Base-by-base conservation (phyloP, 2,797 vertebrate species). In the Morus bassanus region DNA sequence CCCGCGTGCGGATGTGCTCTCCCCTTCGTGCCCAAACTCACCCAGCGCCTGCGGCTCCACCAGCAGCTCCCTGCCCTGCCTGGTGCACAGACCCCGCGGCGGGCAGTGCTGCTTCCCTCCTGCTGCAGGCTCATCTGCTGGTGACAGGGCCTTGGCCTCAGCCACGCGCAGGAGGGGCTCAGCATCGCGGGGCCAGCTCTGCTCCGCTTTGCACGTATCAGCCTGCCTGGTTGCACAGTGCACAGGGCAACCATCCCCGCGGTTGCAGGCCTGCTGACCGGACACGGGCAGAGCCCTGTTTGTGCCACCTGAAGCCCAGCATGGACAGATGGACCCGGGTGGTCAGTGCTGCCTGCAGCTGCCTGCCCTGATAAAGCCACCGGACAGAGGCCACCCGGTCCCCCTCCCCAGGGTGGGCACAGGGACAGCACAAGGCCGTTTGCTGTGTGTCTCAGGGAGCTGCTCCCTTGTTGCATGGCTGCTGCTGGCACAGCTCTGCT, bases 321-420 rank as follows among this genome's bases (percentile, higher is more conserved):
- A 19, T 2, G 3, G 50, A 35, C 19, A 11, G 73, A 31, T 2
- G 6, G 37, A 4, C 18, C 8, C 2, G 2, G 30, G 21, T 5
- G 67, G 45, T 17, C 57, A 2, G 24, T 11, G 48, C n/a, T 39
- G 33, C 37, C 35, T 18, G 23, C 50, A 16, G 67, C 68, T 13
- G 50, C 51, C 37, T 7, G 24, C 27, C 57, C 24, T 6, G 15
- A 37, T 7, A 33, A 18, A 54, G 56, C 28, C 21, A 4, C 33
- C 9, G 9, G 30, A 8, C 56, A 11, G 30, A 4, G 21, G 68
- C 30, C 46, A 7, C 57, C 67, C 1, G 0, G 18, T n/a, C 13
- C 51, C 37, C 35, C 30, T 39, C 31, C 45, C 19, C 4, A 0
- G 63, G 56, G 30, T 19, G 56, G 37, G 50, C 7, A 0, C 60